phyloP scores from a whole-genome alignment of 2,888 invertebrate species.

The Eupithecia inturbata region DNA sequence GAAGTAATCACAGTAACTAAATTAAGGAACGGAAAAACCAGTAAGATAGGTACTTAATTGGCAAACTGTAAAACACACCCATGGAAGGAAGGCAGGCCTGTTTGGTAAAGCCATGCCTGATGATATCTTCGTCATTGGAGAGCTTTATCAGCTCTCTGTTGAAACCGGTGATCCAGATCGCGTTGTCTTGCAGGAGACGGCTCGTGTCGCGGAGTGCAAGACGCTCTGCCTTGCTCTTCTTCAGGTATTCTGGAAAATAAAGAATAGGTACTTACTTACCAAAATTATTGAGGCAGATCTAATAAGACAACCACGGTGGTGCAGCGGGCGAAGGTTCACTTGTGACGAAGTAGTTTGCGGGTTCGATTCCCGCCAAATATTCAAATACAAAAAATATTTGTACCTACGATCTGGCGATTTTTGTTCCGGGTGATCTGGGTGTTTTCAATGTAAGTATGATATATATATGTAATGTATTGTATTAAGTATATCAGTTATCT shows the following conservation, averaged over 20 bases:
- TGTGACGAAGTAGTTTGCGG: no score
- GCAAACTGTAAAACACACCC: slow-evolving; percentile 47
- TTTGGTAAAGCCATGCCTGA: slow-evolving; percentile 37
- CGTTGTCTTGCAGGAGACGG: background rate
- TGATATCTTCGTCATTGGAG: background rate
- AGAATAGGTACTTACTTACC: background rate
- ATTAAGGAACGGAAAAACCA: no score
- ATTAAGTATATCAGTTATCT: no score
- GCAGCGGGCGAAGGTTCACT: no score
- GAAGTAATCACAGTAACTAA: no score
- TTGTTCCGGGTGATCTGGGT: no score
- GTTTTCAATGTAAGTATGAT: no score
- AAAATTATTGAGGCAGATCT: background rate
- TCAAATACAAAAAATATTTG: no score
- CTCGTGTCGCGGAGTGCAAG: background rate
- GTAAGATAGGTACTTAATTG: background rate
- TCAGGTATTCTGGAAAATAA: background rate
- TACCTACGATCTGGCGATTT: no score
- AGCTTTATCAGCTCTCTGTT: background rate
- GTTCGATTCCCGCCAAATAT: no score
- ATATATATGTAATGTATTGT: no score
- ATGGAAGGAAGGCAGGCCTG: slow-evolving; percentile 53
- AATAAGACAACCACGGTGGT: background rate
- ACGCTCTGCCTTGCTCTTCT: slow-evolving; percentile 4
- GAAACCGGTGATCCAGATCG: background rate